These are phyloP conservation scores for Mormoops blainvillei DNA, from an alignment of 2,113 vertebrate species.

Conservation along the genomic window DNA sequence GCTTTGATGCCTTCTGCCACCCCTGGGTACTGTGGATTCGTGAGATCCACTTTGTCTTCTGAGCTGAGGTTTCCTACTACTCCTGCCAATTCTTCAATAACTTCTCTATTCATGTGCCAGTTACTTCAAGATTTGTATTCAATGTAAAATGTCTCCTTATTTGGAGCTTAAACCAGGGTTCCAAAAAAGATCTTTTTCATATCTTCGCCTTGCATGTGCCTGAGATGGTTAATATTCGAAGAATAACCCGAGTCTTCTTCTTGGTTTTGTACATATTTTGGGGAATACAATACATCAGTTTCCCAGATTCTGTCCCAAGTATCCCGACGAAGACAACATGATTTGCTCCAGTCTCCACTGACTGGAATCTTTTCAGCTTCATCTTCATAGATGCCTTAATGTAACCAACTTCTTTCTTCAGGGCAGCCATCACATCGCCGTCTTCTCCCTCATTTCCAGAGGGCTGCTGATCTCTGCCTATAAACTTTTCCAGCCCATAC, in stretches of 20 bases:
- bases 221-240: constrained; percentile 93
- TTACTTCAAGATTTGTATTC: constrained; percentile 95
- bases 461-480: background rate
- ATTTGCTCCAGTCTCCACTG: constrained; percentile 92
- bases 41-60: constrained; percentile 94
- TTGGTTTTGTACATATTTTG: constrained; percentile 90
- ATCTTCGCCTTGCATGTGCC: constrained; percentile 84
- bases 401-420: constrained; percentile 93
- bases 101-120: constrained; percentile 91
- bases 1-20: constrained; percentile 94
- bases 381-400: constrained; percentile 82
- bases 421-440: constrained; percentile 26
- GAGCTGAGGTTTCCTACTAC: constrained; percentile 90
- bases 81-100: constrained; percentile 93
- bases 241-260: constrained; percentile 90
- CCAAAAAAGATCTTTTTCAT: constrained; percentile 91
- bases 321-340: constrained; percentile 82
- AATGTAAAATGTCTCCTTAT: constrained; percentile 90
- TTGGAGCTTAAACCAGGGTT: constrained; percentile 93
- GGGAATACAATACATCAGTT: constrained; percentile 92
- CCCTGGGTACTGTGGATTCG: constrained; percentile 90
- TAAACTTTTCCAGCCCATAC: background rate
- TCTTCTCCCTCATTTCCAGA: background rate
- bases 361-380: constrained; percentile 88
- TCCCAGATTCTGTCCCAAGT: constrained; percentile 85